These are phyloP conservation scores for Copsychus sechellarum DNA, from an alignment of 2,113 vertebrate genomes.

Conservation along the genomic window DNA sequence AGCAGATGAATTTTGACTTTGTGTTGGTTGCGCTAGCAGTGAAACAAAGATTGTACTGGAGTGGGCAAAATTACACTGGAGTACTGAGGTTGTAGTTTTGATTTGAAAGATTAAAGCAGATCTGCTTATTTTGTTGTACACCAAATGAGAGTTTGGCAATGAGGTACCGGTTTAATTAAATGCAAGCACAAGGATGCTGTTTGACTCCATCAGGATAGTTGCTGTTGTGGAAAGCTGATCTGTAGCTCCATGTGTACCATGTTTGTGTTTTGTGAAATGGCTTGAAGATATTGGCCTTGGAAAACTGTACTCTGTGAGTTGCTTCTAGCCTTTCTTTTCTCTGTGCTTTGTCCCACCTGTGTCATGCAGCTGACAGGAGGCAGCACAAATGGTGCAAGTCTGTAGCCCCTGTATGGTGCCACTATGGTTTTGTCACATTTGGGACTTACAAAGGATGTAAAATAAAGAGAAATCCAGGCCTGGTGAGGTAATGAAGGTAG, in stretches of 20 bases:
- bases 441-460: fast-evolving
- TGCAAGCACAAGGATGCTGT: not conserved
- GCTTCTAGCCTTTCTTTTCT: not conserved
- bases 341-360: not conserved
- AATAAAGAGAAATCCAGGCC: not conserved
- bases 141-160: not conserved
- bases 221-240: not conserved
- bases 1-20: fast-evolving
- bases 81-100: not conserved
- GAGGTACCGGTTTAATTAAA: not conserved
- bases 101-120: not conserved
- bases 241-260: fast-evolving
- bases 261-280: fast-evolving
- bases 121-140: not conserved
- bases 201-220: not conserved
- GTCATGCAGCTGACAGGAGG: not conserved
- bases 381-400: not conserved
- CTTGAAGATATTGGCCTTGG: not conserved
- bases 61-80: not conserved
- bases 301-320: fast-evolving
- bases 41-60: not conserved
- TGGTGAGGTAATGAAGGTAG: not conserved
- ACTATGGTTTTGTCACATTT: not conserved
- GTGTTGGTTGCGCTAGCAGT: not conserved
- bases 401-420: not conserved